These are phyloP conservation scores for Triplophysa tibetana DNA, from an alignment of 2,113 vertebrate genomes.

Conservation along the genomic window DNA sequence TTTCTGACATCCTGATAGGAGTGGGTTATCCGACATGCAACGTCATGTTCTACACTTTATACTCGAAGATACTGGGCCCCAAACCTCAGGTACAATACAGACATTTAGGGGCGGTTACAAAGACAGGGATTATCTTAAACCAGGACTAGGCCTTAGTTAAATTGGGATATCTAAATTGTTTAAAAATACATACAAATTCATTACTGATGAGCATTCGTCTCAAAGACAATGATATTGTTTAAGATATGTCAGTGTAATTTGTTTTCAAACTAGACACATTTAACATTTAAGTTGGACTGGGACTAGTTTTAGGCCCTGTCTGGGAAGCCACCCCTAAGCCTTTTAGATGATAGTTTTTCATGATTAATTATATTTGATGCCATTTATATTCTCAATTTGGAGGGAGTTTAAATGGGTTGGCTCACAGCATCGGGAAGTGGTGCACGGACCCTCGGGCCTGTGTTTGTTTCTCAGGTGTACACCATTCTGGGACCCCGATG, in stretches of 20 bases:
- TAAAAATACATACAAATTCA: too few species aligned
- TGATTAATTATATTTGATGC: background rate
- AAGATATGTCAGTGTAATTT: too few species aligned
- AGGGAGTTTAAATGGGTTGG: conserved; percentile 98
- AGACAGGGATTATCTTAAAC: too few species aligned
- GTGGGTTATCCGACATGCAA: conserved; percentile 91
- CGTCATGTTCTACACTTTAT: conserved; percentile 93
- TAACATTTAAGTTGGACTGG: too few species aligned
- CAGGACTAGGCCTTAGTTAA: too few species aligned
- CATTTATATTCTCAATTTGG: background rate
- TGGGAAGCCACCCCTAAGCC: too few species aligned
- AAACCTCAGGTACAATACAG: conserved; percentile 87
- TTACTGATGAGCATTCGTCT: too few species aligned
- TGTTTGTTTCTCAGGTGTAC: conserved; percentile 93
- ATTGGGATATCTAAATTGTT: too few species aligned
- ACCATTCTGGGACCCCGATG: conserved; percentile 87
- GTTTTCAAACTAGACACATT: too few species aligned
- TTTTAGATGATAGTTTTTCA: background rate
- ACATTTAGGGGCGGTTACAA: background rate
- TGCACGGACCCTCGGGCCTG: conserved; percentile 87
- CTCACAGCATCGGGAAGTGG: conserved; percentile 91
- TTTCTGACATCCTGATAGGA: conserved; percentile 83
- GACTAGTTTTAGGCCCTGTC: too few species aligned
- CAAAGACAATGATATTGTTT: too few species aligned
- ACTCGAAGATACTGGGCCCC: conserved; percentile 93